phyloP scores from a whole-genome alignment of 2,888 invertebrate species.

The Cephus runcator region DNA sequence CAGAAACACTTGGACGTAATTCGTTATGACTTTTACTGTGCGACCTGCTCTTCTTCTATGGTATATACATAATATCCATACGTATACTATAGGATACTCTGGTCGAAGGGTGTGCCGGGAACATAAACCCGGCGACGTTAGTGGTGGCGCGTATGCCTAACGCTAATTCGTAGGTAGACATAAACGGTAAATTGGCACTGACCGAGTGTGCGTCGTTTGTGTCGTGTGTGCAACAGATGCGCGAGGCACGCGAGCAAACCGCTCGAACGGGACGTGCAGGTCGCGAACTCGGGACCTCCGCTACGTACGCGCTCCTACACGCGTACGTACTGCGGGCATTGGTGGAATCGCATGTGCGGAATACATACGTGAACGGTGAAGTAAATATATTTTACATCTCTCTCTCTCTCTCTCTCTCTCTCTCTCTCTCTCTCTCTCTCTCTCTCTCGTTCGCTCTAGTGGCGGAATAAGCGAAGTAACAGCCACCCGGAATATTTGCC shows the following conservation, averaged over 20 bases:
- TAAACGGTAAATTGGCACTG: constrained; percentile 53
- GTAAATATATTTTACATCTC: constrained; percentile 24
- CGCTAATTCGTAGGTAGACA: constrained; percentile 51
- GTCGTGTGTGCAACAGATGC: constrained; percentile 62
- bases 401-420: constrained; percentile 42
- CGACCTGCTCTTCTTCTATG: not conserved
- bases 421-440: constrained; percentile 46
- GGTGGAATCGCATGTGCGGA: not conserved
- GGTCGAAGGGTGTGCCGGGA: constrained; percentile 40
- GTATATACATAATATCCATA: not conserved
- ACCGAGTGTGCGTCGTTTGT: constrained; percentile 45
- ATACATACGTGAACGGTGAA: not conserved
- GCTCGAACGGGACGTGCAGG: constrained; percentile 48
- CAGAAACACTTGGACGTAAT: not conserved
- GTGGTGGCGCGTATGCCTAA: constrained; percentile 38
- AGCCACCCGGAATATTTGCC: constrained; percentile 50
- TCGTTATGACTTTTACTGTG: not conserved
- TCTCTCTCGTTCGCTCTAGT: constrained; percentile 38
- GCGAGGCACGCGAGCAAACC: constrained; percentile 58
- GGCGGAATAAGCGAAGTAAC: not conserved
- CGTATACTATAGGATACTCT: not conserved
- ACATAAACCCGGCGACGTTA: constrained; percentile 44
- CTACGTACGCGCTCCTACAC: not conserved
- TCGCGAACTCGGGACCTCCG: constrained; percentile 55
- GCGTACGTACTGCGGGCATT: not conserved